A percentile compares a stretch with the other conserved stretches of the same genome.
Conservation (phyloP, 1,140 invertebrate species). For the Metopolophium dirhodum region DNA sequence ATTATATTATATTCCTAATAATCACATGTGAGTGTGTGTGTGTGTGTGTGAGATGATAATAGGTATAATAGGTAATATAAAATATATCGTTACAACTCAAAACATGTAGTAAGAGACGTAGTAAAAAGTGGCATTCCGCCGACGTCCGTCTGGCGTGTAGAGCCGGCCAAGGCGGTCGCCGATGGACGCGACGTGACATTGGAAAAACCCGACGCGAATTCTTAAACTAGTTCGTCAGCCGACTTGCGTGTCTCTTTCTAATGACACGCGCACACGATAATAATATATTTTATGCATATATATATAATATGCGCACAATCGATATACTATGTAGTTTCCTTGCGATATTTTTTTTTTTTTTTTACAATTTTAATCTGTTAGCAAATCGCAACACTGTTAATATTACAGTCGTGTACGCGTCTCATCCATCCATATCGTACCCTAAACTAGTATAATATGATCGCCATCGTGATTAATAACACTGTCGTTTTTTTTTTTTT, state of each 20-base stretch:
- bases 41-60: not conserved
- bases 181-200: constrained; percentile 13
- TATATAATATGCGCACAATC: not conserved
- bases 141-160: not conserved
- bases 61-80: not conserved
- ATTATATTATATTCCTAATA: not conserved
- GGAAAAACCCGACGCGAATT: constrained; percentile 37
- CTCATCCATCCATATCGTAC: not conserved
- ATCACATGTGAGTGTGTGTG: no score
- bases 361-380: not conserved
- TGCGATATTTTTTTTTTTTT: not conserved
- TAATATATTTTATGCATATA: not conserved
- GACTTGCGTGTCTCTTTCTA: not conserved
- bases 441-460: not conserved
- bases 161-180: not conserved
- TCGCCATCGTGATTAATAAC: not conserved
- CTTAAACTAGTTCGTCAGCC: not conserved
- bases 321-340: not conserved
- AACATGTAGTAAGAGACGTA: not conserved
- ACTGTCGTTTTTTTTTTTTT: not conserved
- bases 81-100: not conserved
- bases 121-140: constrained; percentile 5
- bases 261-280: not conserved
- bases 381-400: not conserved
- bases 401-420: not conserved